These are phyloP conservation scores for Dione juno DNA, from an alignment of 2,888 invertebrate species.

Conservation along the genomic window DNA sequence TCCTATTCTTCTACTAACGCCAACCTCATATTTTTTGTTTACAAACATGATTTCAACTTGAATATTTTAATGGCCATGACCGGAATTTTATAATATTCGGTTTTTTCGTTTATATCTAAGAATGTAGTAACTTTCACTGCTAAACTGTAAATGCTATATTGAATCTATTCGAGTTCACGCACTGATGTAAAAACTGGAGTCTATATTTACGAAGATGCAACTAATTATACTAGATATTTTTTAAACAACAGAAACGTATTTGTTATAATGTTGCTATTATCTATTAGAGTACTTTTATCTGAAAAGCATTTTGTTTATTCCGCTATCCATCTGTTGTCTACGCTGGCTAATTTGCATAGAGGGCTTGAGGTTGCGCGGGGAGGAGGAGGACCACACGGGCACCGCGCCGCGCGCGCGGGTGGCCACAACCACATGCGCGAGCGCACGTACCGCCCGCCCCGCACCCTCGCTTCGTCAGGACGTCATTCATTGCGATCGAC, in stretches of 20 bases:
- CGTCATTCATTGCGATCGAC: conserved; percentile 83
- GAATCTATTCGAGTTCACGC: conserved; percentile 10
- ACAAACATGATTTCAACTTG: conserved; percentile 54
- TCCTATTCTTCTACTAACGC: not conserved
- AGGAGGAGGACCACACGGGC: conserved; percentile 80
- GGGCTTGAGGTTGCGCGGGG: conserved; percentile 60
- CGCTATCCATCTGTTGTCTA: conserved; percentile 84
- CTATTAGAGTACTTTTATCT: conserved; percentile 52
- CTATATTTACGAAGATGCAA: not conserved
- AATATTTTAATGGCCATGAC: conserved; percentile 59
- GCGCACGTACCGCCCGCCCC: conserved; percentile 62
- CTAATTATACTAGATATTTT: conserved; percentile 2
- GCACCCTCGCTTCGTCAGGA: conserved; percentile 58
- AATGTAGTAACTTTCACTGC: conserved; percentile 19
- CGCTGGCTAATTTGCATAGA: conserved; percentile 83
- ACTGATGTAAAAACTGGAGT: not conserved
- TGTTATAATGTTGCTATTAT: conserved; percentile 3
- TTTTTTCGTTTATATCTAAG: conserved; percentile 2
- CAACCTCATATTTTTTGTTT: conserved; percentile 56
- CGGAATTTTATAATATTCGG: conserved; percentile 49
- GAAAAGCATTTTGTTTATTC: conserved; percentile 81
- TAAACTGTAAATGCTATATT: conserved; percentile 26
- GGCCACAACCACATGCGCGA: conserved; percentile 80
- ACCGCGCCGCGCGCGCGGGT: conserved; percentile 82
- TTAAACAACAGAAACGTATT: not conserved